Evolutionary conservation across 1,140 invertebrate genomes (phyloP).

Genomic region (Drosophila ohnishii): DNA sequence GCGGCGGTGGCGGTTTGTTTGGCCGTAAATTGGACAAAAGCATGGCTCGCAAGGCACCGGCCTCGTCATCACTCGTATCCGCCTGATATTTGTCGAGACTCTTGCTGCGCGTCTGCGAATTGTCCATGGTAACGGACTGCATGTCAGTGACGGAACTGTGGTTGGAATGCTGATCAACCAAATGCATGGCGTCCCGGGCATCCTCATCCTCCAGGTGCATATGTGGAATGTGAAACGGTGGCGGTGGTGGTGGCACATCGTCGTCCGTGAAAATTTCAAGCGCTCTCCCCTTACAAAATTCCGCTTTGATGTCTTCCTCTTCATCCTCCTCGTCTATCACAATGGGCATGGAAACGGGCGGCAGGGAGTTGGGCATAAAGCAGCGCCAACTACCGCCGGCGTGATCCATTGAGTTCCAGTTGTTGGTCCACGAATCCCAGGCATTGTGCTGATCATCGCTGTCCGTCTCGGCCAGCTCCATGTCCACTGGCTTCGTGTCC

Average conservation of each 20-base stretch:
- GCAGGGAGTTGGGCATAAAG: slow-evolving; percentile 52
- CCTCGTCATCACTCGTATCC: slow-evolving; percentile 72
- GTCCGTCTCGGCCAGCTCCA: slow-evolving; percentile 77
- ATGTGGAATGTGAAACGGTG: slow-evolving; percentile 63
- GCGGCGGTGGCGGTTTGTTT: slow-evolving; percentile 3
- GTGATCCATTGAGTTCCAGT: slow-evolving; percentile 36
- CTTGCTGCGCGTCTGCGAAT: slow-evolving; percentile 45
- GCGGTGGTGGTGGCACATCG: slow-evolving; percentile 62
- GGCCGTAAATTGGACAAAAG: slow-evolving; percentile 61
- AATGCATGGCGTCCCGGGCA: slow-evolving; percentile 62
- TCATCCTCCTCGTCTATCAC: slow-evolving; percentile 66
- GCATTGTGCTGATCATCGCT: slow-evolving; percentile 59
- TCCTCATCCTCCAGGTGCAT: slow-evolving; percentile 64
- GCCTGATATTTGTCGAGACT: slow-evolving; percentile 15
- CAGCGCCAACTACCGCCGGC: slow-evolving; percentile 58
- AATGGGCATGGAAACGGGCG: slow-evolving; percentile 62
- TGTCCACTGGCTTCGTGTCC: slow-evolving; percentile 75
- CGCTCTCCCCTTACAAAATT: not conserved
- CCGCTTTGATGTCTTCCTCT: slow-evolving; percentile 4
- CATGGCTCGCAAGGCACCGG: slow-evolving; percentile 67
- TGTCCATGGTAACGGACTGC: slow-evolving; percentile 71
- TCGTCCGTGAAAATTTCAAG: slow-evolving; percentile 25
- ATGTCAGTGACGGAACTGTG: slow-evolving; percentile 51
- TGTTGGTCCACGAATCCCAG: slow-evolving; percentile 43
- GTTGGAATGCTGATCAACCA: slow-evolving; percentile 51